Percentiles rank a stretch among this genome's conserved stretches.
These are phyloP conservation scores for Melanotaenia pygmaea DNA, from an alignment of 2,797 vertebrate genomes.

Conservation along the genomic window DNA sequence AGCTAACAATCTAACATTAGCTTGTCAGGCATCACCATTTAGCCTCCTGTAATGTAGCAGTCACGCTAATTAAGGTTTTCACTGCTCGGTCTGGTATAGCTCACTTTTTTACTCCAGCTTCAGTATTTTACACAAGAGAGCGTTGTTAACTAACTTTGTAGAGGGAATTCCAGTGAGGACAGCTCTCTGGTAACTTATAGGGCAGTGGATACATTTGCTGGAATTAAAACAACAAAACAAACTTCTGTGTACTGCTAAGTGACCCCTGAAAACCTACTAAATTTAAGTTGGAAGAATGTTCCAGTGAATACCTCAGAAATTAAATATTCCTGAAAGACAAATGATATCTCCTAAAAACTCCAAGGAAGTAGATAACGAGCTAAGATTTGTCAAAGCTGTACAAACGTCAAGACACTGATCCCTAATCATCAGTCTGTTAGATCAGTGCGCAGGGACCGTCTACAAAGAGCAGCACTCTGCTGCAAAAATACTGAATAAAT, in stretches of 20 bases:
- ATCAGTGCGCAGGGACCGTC: neutral
- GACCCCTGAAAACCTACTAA: neutral
- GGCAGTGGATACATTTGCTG: neutral
- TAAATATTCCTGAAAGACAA: neutral
- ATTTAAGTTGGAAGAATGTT: neutral
- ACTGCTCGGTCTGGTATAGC: neutral
- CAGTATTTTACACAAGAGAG: neutral
- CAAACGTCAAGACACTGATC: neutral
- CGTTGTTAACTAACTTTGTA: neutral
- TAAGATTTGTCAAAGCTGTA: neutral
- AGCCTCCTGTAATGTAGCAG: neutral
- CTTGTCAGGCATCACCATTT: slow-evolving; percentile 6
- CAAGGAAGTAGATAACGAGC: too few species aligned
- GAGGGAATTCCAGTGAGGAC: neutral
- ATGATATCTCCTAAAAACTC: neutral
- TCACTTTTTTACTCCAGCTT: neutral
- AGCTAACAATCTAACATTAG: neutral
- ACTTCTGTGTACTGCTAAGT: neutral
- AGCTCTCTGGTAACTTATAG: neutral
- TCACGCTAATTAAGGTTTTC: neutral
- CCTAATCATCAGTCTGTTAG: neutral
- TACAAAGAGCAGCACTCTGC: neutral
- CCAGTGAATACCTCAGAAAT: neutral
- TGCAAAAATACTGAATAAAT: too few species aligned
- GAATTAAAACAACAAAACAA: neutral